phyloP scores from a whole-genome alignment of 1,140 invertebrate species.

The Tetraneura akinire region DNA sequence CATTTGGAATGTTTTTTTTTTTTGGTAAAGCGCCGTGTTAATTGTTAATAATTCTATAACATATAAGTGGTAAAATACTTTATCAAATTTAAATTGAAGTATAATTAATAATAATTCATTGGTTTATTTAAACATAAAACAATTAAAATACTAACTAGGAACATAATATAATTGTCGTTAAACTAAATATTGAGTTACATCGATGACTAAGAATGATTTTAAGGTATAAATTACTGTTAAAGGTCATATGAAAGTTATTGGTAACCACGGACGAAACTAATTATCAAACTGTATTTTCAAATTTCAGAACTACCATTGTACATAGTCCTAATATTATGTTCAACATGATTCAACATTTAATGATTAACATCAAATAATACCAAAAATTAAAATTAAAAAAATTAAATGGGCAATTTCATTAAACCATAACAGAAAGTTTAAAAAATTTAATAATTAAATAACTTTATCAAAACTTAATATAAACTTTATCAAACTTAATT shows the following conservation, averaged over 20 bases:
- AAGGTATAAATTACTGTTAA: neutral
- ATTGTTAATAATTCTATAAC: neutral
- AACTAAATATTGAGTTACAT: neutral
- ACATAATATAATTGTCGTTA: neutral
- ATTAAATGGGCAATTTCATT: neutral
- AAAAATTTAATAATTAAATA: neutral
- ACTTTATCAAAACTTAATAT: too few species aligned
- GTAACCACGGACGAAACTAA: conserved; percentile 1
- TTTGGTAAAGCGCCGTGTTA: neutral
- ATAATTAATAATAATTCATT: neutral
- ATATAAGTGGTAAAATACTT: neutral
- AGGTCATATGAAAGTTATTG: conserved; percentile 1
- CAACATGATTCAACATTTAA: neutral
- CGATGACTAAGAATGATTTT: neutral
- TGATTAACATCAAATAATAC: neutral
- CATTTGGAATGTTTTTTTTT: neutral
- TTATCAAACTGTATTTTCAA: neutral
- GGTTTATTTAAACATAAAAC: neutral
- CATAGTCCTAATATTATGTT: neutral
- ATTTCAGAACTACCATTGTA: neutral
- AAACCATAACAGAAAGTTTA: neutral
- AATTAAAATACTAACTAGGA: conserved; percentile 44
- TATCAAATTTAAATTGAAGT: neutral
- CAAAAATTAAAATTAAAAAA: neutral
- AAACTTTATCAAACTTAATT: neutral